These are phyloP conservation scores for Chloropsis cyanopogon DNA, from an alignment of 2,113 vertebrate species.

Conservation along the genomic window DNA sequence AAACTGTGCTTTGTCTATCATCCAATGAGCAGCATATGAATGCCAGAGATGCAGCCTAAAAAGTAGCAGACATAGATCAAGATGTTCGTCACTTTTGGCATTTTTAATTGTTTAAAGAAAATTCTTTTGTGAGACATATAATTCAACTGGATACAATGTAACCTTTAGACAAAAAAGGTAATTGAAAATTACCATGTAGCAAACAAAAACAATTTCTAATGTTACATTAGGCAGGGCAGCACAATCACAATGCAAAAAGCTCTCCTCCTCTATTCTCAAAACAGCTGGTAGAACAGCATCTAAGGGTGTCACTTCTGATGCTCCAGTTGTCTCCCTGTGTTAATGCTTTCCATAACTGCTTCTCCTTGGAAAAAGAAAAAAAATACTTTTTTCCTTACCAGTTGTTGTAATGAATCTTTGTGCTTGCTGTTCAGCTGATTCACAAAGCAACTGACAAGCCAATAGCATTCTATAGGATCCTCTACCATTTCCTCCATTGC, in stretches of 20 bases:
- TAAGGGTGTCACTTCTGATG: not conserved
- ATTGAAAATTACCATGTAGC: not conserved
- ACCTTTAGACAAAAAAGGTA: not conserved
- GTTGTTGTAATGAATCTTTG: conserved; percentile 87
- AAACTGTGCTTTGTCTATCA: not conserved
- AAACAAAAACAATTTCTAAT: not conserved
- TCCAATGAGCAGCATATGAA: not conserved
- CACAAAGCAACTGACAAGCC: conserved; percentile 90
- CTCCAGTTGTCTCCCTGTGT: not conserved
- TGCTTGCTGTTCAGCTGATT: conserved; percentile 89
- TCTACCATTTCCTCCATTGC: conserved; percentile 94
- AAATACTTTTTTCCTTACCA: conserved; percentile 68
- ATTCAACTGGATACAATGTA: not conserved
- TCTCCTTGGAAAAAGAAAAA: not conserved
- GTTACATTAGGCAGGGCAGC: not conserved
- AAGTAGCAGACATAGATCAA: not conserved
- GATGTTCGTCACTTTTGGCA: not conserved
- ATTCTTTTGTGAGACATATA: not conserved
- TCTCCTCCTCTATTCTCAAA: not conserved
- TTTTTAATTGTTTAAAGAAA: not conserved
- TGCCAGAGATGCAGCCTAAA: not conserved
- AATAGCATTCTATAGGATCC: conserved; percentile 89
- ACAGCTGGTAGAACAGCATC: not conserved
- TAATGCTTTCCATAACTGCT: not conserved
- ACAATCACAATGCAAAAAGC: not conserved